phyloP scores from a whole-genome alignment of 2,113 vertebrate species.

The Cryptotis parvus region DNA sequence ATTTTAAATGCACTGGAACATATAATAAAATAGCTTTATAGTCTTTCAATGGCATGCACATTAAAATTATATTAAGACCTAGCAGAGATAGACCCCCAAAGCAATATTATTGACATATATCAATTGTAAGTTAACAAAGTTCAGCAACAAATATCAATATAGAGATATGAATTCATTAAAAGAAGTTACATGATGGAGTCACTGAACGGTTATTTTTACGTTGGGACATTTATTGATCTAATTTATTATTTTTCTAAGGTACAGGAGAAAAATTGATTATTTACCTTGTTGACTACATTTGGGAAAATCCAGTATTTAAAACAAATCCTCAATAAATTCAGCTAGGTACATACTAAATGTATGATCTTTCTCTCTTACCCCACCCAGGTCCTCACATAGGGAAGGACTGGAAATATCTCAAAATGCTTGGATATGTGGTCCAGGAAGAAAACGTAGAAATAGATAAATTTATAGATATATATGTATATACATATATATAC shows the following conservation, averaged over 20 bases:
- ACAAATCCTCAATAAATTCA: background rate
- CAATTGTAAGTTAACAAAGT: conserved; percentile 3
- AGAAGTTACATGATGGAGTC: conserved; percentile 1
- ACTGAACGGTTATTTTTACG: conserved; percentile 7
- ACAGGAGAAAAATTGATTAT: conserved; percentile 25
- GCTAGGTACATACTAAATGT: background rate
- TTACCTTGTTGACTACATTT: conserved; percentile 13
- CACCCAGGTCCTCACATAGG: background rate
- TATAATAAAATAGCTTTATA: background rate
- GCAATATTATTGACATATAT: conserved; percentile 10
- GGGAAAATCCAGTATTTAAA: background rate
- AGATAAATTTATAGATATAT: conserved; percentile 34
- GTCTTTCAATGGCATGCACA: background rate
- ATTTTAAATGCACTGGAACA: background rate
- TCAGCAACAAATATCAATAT: conserved; percentile 23
- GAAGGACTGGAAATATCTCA: background rate
- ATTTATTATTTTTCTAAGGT: background rate
- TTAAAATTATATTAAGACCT: background rate
- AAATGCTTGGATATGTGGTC: background rate
- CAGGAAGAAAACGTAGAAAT: background rate
- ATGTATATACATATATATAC: too few species aligned
- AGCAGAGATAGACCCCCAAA: background rate
- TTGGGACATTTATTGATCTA: background rate
- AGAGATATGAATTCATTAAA: background rate
- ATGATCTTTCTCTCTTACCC: background rate